These are phyloP conservation scores for Trichonephila clavata DNA, from an alignment of 1,140 invertebrate species.

Conservation along the genomic window DNA sequence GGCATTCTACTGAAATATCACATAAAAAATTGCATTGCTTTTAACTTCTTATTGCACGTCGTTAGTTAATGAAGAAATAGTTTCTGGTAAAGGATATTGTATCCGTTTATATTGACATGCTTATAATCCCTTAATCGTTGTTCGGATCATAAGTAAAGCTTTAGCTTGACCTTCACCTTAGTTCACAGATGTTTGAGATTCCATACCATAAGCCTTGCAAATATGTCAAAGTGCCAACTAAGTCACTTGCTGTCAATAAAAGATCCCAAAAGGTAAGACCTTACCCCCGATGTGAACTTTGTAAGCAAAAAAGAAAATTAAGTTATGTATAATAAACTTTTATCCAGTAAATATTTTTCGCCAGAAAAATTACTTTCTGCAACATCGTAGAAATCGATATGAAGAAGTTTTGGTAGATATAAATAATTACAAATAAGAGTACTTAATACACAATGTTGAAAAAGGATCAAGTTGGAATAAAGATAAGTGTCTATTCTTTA, in stretches of 20 bases:
- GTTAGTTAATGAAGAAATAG: conserved; percentile 13
- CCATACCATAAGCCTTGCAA: background rate
- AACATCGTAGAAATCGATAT: too few species aligned
- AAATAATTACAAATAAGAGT: too few species aligned
- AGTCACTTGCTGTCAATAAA: background rate
- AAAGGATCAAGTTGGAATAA: too few species aligned
- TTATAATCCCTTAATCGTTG: conserved; percentile 1
- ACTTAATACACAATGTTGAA: too few species aligned
- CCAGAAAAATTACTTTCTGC: too few species aligned
- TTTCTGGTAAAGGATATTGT: background rate
- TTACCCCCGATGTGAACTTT: background rate
- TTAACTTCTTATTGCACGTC: background rate
- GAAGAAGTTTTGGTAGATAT: too few species aligned
- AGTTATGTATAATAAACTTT: background rate
- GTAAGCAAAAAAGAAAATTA: background rate
- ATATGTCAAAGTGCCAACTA: background rate
- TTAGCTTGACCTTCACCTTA: background rate
- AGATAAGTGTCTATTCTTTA: too few species aligned
- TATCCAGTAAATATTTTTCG: background rate
- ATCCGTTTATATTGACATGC: background rate
- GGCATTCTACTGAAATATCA: too few species aligned
- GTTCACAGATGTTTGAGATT: background rate
- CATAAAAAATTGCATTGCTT: too few species aligned
- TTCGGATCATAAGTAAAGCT: conserved; percentile 12
- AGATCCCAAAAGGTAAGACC: background rate